Evolutionary conservation across 2,113 vertebrate species (phyloP), one percentile per base, ranked within the genome.

Genomic region (Muntiacus muntjak): DNA sequence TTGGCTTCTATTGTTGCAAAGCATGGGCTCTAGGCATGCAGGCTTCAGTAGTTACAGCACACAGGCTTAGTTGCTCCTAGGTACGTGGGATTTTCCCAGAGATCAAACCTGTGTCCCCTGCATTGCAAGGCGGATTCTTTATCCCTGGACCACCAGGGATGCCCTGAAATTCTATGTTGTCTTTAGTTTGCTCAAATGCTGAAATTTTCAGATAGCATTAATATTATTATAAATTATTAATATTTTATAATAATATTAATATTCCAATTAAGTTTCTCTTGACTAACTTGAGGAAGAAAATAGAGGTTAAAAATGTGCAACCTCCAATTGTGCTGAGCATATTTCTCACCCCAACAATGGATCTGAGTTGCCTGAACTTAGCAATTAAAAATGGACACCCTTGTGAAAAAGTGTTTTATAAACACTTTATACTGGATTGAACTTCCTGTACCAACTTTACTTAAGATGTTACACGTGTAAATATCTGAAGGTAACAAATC

Each of bases 301-400:
- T 28, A 87, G 55, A 93, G 25, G 0, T 78, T 85, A 81, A 57
- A 95, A 74, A 52, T 92, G 55, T 89, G 15, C 2, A 78, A 57
- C 16, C 10, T 91, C 84, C 19, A 95, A 91, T 93, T 97, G 90
- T 92, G 43, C 67, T 33, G 0, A 55, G 89, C 33, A 81, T 90
- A 54, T 94, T 97, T 91, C 47, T 97, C 40, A 47, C 0, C 28
- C 19, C 86, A 55, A 12, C 25, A 89, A 5, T 62, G 9, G 6
- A 60, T 64, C 67, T 97, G 81, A 92, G 50, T 82, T 87, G 30
- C 78, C 64, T 97, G 57, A 79, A 96, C 6, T 12, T 85, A 96
- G 76, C 76, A 98, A 95, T 97, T 97, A 87, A 96, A 97, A 97
- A 57, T 6, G 2, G 64, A 79, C 33, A 96, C 43, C 23, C 2